phyloP scores from a whole-genome alignment of 2,113 vertebrate species.

The Setophaga petechia region DNA sequence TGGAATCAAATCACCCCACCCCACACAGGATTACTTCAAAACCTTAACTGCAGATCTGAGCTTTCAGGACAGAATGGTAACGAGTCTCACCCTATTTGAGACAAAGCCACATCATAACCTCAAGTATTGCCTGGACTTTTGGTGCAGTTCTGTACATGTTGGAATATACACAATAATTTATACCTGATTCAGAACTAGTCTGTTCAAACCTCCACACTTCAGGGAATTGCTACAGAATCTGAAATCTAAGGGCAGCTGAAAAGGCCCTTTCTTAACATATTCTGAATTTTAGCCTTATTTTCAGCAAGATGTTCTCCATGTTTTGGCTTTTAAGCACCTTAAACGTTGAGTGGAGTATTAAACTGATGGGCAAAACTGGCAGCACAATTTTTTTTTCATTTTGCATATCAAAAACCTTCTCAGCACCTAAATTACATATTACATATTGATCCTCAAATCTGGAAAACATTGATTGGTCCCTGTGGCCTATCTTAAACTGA shows the following conservation, averaged over 20 bases:
- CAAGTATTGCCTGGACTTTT: not conserved
- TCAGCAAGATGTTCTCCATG: not conserved
- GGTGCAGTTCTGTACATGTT: not conserved
- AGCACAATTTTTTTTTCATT: not conserved
- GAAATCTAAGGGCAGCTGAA: not conserved
- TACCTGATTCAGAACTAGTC: not conserved
- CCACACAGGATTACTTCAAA: not conserved
- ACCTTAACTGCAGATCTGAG: not conserved
- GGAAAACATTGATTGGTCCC: not conserved
- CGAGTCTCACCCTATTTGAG: not conserved
- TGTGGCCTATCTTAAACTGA: not conserved
- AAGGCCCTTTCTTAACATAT: not conserved
- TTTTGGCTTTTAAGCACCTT: slow-evolving; percentile 11
- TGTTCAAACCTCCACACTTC: not conserved
- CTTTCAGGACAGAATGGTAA: not conserved
- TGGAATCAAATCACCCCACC: not conserved
- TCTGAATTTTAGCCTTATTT: not conserved
- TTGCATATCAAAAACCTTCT: not conserved
- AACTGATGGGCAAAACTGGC: not conserved
- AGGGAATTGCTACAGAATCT: not conserved
- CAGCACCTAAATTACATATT: not conserved
- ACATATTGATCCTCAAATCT: not conserved
- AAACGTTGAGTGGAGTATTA: not conserved
- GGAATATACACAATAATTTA: not conserved
- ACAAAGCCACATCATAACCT: not conserved